phyloP scores from a whole-genome alignment of 2,888 invertebrate genomes.

The Philonicus albiceps region DNA sequence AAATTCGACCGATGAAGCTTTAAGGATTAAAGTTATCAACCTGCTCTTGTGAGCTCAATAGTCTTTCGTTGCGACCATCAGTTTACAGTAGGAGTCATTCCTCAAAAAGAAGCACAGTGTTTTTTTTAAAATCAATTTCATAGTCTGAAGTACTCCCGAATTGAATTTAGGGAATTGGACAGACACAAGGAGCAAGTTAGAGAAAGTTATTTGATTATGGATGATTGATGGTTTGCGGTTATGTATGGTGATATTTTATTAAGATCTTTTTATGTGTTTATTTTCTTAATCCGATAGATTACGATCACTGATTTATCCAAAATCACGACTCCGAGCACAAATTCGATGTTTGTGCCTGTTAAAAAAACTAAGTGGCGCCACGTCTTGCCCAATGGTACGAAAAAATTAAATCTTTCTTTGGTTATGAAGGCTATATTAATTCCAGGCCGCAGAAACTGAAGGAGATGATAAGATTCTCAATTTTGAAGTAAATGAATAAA shows the following conservation, averaged over 20 bases:
- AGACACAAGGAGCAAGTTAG: constrained; percentile 57
- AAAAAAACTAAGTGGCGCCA: constrained; percentile 60
- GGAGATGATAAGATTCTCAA: constrained; percentile 53
- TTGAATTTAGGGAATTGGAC: constrained; percentile 55
- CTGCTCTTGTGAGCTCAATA: constrained; percentile 59
- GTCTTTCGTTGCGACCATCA: constrained; percentile 62
- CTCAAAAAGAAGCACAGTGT: neutral
- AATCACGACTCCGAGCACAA: constrained; percentile 61
- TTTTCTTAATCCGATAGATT: constrained; percentile 51
- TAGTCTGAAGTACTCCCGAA: constrained; percentile 58
- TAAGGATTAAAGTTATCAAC: constrained; percentile 60
- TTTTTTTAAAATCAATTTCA: neutral
- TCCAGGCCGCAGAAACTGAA: constrained; percentile 56
- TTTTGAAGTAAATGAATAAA: constrained; percentile 51
- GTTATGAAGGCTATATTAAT: constrained; percentile 56
- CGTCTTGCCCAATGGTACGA: constrained; percentile 56
- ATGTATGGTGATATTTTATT: constrained; percentile 51
- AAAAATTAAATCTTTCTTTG: constrained; percentile 55
- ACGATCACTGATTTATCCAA: constrained; percentile 64
- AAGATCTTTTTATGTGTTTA: neutral
- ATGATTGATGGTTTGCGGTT: constrained; percentile 60
- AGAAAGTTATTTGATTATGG: constrained; percentile 62
- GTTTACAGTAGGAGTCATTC: constrained; percentile 56
- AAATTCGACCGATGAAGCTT: constrained; percentile 55
- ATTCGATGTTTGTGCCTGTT: constrained; percentile 63